Evolutionary conservation across 2,888 invertebrate species (phyloP).

Genomic region (Phlogophora meticulosa): DNA sequence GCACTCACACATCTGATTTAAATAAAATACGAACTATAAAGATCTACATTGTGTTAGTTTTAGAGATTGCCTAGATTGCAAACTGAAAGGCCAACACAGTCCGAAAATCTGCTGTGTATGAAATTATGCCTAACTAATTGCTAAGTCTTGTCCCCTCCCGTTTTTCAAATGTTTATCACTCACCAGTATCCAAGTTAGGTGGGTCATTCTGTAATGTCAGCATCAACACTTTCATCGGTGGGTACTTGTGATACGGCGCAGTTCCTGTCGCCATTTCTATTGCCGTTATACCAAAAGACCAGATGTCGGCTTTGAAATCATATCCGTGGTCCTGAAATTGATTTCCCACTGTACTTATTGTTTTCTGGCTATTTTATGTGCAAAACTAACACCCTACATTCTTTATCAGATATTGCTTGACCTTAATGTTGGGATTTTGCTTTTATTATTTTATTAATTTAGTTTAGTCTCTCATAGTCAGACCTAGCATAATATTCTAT

Average conservation of each 20-base stretch:
- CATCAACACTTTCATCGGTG: conserved; percentile 99
- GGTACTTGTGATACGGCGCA: conserved; percentile 99
- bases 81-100: too few species aligned
- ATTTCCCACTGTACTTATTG: conserved; percentile 13
- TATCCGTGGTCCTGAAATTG: conserved; percentile 96
- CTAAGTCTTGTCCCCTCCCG: too few species aligned
- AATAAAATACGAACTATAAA: conserved; percentile 4
- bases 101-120: too few species aligned
- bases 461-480: background rate
- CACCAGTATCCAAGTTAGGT: conserved; percentile 97
- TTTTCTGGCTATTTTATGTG: background rate
- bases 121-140: too few species aligned
- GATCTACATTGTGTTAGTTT: too few species aligned
- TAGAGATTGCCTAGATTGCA: too few species aligned
- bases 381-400: conserved; percentile 22
- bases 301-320: conserved; percentile 97
- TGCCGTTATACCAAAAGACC: conserved; percentile 98
- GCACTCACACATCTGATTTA: too few species aligned
- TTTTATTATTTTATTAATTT: background rate
- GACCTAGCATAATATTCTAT: background rate
- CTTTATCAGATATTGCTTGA: background rate
- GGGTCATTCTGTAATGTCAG: conserved; percentile 99
- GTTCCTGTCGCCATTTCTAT: conserved; percentile 99
- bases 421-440: too few species aligned
- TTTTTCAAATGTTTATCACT: conserved; percentile 18